Evolutionary conservation across 2,113 vertebrate genomes (phyloP).

Genomic region (Strix aluco): DNA sequence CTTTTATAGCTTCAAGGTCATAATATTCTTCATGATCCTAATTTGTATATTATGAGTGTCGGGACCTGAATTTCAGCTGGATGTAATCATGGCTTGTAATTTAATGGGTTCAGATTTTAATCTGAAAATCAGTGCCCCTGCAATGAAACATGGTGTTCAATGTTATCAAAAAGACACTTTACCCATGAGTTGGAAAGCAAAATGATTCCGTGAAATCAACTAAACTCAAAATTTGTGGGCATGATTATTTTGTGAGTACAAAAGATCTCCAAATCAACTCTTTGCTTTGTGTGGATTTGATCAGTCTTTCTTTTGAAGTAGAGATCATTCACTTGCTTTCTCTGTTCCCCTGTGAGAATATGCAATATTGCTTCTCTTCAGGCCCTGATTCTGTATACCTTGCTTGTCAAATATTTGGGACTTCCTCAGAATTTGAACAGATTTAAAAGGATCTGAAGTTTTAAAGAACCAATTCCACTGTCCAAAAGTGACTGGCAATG

Average conservation of each 20-base stretch:
- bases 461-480: neutral
- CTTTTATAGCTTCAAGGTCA: conserved; percentile 42
- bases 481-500: neutral
- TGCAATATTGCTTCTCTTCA: neutral
- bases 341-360: neutral
- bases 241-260: neutral
- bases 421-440: neutral
- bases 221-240: neutral
- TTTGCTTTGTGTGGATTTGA: neutral
- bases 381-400: neutral
- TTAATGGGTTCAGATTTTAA: conserved; percentile 13
- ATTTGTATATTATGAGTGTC: conserved; percentile 28
- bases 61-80: conserved; percentile 7
- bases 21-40: conserved; percentile 36
- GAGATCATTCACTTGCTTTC: neutral
- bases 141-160: neutral
- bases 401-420: neutral
- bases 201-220: neutral
- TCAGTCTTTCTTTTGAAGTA: neutral
- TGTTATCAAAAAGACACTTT: neutral
- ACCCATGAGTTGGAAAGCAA: neutral
- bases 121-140: conserved; percentile 1
- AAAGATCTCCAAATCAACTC: neutral
- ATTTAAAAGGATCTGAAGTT: neutral
- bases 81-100: conserved; percentile 21